Base-by-base conservation (phyloP, 2,888 invertebrate genomes). In the Podabrus alpinus region DNA sequence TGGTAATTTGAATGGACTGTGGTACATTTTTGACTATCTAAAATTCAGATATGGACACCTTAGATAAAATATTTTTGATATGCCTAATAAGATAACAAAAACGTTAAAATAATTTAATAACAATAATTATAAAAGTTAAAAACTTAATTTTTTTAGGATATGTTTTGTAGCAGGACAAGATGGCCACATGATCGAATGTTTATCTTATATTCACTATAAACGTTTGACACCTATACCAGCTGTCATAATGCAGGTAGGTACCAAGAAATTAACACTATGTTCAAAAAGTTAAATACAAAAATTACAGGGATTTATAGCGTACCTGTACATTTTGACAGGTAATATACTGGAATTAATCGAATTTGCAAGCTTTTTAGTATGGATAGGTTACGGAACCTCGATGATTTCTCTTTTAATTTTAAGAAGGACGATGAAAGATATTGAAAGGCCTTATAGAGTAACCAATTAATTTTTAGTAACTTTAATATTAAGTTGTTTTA, bases 361-460 rank as follows among this genome's bases (percentile, higher is more conserved):
- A 82, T 95, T 96, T 85, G 94, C 95, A 62, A 95, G 95, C 85
- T 96, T 96, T 89, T 91, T 95, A 77, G 93, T 95, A 17, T 96
- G 96, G 96, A 91, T 95, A 76, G 95, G 95, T 87, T 96, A 96
- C 85, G 96, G 95, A 0, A 86, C 92, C 0, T 94, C 95, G 0
- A 94, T 96, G 93, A 89, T 94, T 0, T 92, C 95, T 0, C 88
- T 96, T 15, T 86, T 96, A 45, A 90, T 95, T 0, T 88, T 96
- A 82, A 87, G 96, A 66, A 91, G 86, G 81, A 95, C 94, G 0
- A 92, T 92, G 83, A 90, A 92, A 4, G 86, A 93, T 75, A 90
- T 89, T 19, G 90, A 89, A 0, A 88, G 96, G 73, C 95, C 95
- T 0, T 95, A 95, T 82, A 91, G 91, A 85, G 91, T 91, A 86